phyloP scores from a whole-genome alignment of 2,113 vertebrate species.

The Petroica traversi region DNA sequence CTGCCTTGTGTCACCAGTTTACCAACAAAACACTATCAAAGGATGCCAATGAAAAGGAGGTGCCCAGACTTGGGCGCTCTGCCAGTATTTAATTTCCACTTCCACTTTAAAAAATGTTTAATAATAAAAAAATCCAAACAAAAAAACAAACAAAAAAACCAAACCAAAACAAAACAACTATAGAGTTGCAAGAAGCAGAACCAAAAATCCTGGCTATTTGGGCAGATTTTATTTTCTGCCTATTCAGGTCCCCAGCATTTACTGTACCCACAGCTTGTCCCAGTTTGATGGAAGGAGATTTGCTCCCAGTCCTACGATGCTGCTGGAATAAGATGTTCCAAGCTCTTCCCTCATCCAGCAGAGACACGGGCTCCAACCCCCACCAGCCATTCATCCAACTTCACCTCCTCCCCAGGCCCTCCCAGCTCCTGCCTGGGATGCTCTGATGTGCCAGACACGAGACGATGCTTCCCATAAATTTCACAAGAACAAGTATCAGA shows the following conservation, averaged over 20 bases:
- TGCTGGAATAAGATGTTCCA: neutral
- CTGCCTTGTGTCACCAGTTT: neutral
- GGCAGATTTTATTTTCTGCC: neutral
- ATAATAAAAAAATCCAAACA: neutral
- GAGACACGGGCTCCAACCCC: neutral
- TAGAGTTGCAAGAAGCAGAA: neutral
- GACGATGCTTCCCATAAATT: constrained; percentile 26
- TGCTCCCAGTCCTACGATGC: neutral
- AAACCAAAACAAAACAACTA: neutral
- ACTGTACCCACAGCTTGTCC: neutral
- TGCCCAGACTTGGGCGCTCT: neutral
- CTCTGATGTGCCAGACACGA: neutral
- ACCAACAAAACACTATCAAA: constrained; percentile 2
- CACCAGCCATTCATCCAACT: neutral
- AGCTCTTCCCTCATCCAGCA: neutral
- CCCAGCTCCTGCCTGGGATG: neutral
- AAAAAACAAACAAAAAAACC: neutral
- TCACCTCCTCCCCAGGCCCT: neutral
- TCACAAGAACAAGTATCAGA: neutral
- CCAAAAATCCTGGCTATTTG: neutral
- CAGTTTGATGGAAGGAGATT: neutral
- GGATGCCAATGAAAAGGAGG: constrained; percentile 38
- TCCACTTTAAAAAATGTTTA: neutral
- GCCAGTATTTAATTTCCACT: neutral
- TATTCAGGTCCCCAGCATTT: neutral